These are phyloP conservation scores for Drosophila pachea DNA, from an alignment of 1,140 invertebrate species.

Conservation along the genomic window DNA sequence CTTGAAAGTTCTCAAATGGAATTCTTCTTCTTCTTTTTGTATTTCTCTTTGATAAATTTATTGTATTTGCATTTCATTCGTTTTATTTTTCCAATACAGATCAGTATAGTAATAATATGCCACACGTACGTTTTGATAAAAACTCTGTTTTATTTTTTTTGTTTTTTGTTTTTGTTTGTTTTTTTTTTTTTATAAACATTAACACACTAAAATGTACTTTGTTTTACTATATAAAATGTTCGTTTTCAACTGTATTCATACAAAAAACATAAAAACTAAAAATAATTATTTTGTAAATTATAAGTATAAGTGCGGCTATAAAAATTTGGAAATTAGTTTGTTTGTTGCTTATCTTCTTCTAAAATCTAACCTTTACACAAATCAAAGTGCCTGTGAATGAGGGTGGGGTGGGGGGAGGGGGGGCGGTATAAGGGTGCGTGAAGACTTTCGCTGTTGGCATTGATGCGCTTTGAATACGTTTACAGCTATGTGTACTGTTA, in stretches of 20 bases:
- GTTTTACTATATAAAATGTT: conserved; percentile 68
- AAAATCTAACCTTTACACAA: conserved; percentile 47
- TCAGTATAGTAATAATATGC: conserved; percentile 63
- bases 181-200: conserved; percentile 53
- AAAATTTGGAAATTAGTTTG: conserved; percentile 37
- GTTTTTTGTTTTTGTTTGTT: conserved; percentile 56
- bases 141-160: conserved; percentile 63
- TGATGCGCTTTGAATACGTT: not conserved
- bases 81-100: conserved; percentile 19
- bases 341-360: conserved; percentile 14
- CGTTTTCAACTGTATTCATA: conserved; percentile 64
- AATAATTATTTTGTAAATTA: conserved; percentile 53
- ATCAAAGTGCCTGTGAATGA: conserved; percentile 22
- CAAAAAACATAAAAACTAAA: conserved; percentile 59
- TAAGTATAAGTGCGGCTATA: conserved; percentile 51
- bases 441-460: not conserved
- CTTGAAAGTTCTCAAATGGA: too few species aligned
- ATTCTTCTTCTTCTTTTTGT: too few species aligned
- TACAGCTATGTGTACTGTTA: not conserved
- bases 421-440: too few species aligned
- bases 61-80: too few species aligned
- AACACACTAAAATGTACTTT: conserved; percentile 65
- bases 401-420: not conserved
- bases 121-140: conserved; percentile 52
- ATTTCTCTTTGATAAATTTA: too few species aligned